Evolutionary conservation across 2,888 invertebrate species (phyloP).

Genomic region (Pammene fasciana): DNA sequence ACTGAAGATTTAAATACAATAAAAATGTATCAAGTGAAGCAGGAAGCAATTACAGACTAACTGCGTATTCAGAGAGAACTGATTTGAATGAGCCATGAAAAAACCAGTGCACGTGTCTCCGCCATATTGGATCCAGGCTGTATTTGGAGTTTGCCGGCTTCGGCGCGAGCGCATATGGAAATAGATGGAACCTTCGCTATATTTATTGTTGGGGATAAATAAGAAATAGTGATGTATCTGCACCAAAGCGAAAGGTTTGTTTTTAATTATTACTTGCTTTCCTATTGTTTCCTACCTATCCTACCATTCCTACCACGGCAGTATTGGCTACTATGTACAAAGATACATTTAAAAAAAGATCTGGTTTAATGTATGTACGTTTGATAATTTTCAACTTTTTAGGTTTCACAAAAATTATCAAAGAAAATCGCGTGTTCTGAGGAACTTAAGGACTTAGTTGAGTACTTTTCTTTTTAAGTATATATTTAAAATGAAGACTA

Average conservation of each 20-base stretch:
- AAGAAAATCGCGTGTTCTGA: too few relatives aligned
- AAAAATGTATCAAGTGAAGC: not conserved
- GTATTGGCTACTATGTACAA: too few relatives aligned
- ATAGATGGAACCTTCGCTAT: constrained; percentile 56
- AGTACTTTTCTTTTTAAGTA: too few relatives aligned
- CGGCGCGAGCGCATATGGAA: constrained; percentile 32
- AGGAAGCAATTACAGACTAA: not conserved
- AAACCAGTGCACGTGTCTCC: constrained; percentile 8
- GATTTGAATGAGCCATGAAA: constrained; percentile 6
- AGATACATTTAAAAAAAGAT: too few relatives aligned
- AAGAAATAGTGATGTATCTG: constrained; percentile 51
- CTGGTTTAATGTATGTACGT: too few relatives aligned
- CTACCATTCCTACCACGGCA: too few relatives aligned
- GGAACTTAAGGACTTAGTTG: too few relatives aligned
- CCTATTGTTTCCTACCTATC: too few relatives aligned
- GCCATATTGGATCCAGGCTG: constrained; percentile 24
- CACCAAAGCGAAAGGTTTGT: not conserved
- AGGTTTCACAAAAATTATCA: too few relatives aligned
- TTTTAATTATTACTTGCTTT: too few relatives aligned
- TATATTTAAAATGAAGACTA: too few relatives aligned
- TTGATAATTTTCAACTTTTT: too few relatives aligned
- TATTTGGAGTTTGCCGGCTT: constrained; percentile 25
- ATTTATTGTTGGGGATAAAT: constrained; percentile 63
- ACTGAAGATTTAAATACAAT: not conserved
- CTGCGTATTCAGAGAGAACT: constrained; percentile 1